These are phyloP conservation scores for Sinelater perroti DNA, from an alignment of 2,888 invertebrate genomes.

Conservation along the genomic window DNA sequence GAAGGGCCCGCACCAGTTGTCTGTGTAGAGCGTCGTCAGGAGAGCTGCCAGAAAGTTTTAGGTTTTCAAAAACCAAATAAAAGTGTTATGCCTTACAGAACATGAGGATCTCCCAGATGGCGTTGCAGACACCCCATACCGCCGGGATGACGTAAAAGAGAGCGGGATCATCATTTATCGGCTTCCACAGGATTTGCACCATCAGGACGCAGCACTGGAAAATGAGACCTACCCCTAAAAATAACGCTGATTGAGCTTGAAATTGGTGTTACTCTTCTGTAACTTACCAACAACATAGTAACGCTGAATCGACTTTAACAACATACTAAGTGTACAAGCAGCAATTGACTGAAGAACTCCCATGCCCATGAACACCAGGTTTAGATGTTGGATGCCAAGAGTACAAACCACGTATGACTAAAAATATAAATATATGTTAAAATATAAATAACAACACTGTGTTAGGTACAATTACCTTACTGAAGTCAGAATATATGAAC, in stretches of 20 bases:
- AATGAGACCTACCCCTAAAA: conserved; percentile 77
- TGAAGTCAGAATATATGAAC: conserved; percentile 84
- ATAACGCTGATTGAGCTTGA: background rate
- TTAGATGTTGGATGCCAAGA: conserved; percentile 77
- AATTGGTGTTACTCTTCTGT: background rate
- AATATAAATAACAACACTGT: background rate
- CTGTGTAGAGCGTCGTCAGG: conserved; percentile 57
- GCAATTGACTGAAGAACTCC: conserved; percentile 80
- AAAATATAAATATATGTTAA: conserved; percentile 41
- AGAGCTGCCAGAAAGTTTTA: conserved; percentile 53
- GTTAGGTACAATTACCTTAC: conserved; percentile 66
- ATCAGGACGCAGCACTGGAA: conserved; percentile 82
- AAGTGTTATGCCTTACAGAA: conserved; percentile 57
- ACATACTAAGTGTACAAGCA: conserved; percentile 82
- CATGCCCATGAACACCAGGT: conserved; percentile 77
- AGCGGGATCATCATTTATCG: conserved; percentile 81
- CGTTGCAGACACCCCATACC: conserved; percentile 87
- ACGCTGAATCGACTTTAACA: conserved; percentile 76
- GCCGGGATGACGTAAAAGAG: conserved; percentile 85
- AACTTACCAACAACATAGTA: conserved; percentile 75
- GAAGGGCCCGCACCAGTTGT: conserved; percentile 64
- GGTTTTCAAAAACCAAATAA: background rate
- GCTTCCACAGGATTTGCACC: conserved; percentile 81
- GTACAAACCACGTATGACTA: conserved; percentile 87
- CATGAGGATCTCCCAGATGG: conserved; percentile 82